Evolutionary conservation across 2,797 vertebrate species (phyloP), one percentile per base, ranked within the genome.

Genomic region (Cynodonichthys magdalenae): DNA sequence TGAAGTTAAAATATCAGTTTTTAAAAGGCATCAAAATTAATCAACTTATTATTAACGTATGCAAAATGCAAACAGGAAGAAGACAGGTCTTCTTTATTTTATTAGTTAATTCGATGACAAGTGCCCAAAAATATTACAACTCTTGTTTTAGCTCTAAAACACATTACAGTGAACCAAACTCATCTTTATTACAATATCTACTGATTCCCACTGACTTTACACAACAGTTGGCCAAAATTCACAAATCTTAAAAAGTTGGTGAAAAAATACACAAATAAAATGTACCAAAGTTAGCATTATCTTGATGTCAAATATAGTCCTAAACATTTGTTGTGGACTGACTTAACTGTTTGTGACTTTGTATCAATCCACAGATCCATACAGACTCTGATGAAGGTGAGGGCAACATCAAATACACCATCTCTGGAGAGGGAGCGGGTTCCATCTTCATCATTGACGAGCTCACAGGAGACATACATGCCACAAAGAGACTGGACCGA

Each of bases 391-490:
- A 99, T 0, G 95, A 96, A 79, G 97, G 97, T 0, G 96, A 98
- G 1, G 96, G 96, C 42, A 95, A 95, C 89, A 98, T 99, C 90
- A 99, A 98, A 86, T 99, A 99, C 92, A 99, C 97, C 3, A 98
- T 99, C 91, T 98, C 97, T 0, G 97, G 97, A 10, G 96, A 99
- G 79, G 97, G 97, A 0, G 97, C 97, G 0, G 97, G 97, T 20
- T 92, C 95, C 64, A 96, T 99, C 87, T 99, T 99, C 93, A 95
- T 99, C 88, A 99, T 99, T 1, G 95, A 99, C 0, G 95, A 99
- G 90, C 84, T 95, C 77, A 98, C 96, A 0, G 97, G 97, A 0
- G 97, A 99, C 90, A 99, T 99, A 86, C 97, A 99, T 0, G 97
- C 96, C 79, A 99, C 95, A 0, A 95, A 99, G 89, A 93, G 95